Conservation (phyloP, 2,113 vertebrate species). For the Oncorhynchus clarkii region DNA sequence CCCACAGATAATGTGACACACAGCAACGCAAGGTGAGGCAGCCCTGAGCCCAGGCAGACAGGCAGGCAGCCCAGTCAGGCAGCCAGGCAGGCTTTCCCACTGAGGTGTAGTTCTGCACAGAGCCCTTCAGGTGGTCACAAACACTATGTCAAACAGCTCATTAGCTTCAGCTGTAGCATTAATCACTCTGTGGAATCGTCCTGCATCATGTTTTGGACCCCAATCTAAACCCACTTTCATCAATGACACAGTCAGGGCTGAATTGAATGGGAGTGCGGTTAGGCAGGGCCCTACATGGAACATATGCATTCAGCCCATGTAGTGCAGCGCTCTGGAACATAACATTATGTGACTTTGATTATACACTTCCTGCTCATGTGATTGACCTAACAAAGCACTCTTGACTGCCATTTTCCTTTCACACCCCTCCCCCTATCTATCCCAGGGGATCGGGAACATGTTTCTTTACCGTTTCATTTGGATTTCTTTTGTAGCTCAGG, state of each 20-base stretch:
- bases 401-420: constrained; percentile 7
- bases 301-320: constrained; percentile 39
- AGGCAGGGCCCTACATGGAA: constrained; percentile 28
- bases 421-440: constrained; percentile 15
- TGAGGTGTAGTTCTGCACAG: constrained; percentile 18
- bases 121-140: constrained; percentile 18
- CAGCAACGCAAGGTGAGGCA: constrained; percentile 37
- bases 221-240: neutral
- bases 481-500: constrained; percentile 57
- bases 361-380: constrained; percentile 40
- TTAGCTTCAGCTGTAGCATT: constrained; percentile 60
- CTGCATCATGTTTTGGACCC: constrained; percentile 34
- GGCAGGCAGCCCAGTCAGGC: neutral
- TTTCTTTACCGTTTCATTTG: constrained; percentile 42
- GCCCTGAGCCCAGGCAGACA: neutral
- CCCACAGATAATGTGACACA: constrained; percentile 19
- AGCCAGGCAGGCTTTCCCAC: neutral
- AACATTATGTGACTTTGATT: constrained; percentile 64
- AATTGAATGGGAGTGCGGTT: constrained; percentile 37
- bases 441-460: constrained; percentile 26
- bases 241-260: neutral
- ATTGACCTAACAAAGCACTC: constrained; percentile 47
- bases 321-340: constrained; percentile 40
- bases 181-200: constrained; percentile 49
- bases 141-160: constrained; percentile 60